Evolutionary conservation across 1,140 invertebrate species (phyloP).

Genomic region (Harpegnathos saltator): DNA sequence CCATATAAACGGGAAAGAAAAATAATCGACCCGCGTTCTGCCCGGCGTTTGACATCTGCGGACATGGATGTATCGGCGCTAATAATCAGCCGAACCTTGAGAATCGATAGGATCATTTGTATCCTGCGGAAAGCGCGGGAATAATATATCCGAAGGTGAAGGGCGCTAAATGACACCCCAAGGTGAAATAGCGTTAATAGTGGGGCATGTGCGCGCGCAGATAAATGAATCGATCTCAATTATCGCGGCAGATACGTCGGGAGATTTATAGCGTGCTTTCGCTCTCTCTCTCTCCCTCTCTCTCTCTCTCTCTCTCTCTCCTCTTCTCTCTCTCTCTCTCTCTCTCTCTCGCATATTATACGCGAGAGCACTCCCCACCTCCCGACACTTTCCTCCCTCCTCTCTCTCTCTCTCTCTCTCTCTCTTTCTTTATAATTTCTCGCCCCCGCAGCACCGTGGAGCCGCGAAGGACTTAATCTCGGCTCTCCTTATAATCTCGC

Average conservation of each 20-base stretch:
- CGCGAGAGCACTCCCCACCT: too few relatives aligned
- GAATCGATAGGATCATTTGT: constrained; percentile 51
- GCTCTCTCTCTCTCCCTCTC: neutral
- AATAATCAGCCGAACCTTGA: constrained; percentile 46
- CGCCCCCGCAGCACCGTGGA: neutral
- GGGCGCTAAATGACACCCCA: constrained; percentile 42
- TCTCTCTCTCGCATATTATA: too few relatives aligned
- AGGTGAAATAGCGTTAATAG: constrained; percentile 55
- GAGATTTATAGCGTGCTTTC: neutral
- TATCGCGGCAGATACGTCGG: constrained; percentile 24
- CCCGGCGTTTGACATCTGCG: constrained; percentile 46
- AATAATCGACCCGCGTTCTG: constrained; percentile 39
- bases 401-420: neutral
- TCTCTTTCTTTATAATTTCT: neutral
- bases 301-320: too few relatives aligned
- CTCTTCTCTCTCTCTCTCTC: too few relatives aligned
- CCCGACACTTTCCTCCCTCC: neutral
- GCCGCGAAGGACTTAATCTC: constrained; percentile 10
- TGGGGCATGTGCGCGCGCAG: neutral
- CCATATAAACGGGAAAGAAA: constrained; percentile 14
- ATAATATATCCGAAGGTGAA: constrained; percentile 41
- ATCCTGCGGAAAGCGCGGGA: constrained; percentile 32
- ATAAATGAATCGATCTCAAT: constrained; percentile 60
- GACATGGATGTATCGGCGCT: constrained; percentile 38
- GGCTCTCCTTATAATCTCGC: neutral